These are phyloP conservation scores for Gymnorhina tibicen DNA, from an alignment of 2,113 vertebrate species.

Conservation along the genomic window DNA sequence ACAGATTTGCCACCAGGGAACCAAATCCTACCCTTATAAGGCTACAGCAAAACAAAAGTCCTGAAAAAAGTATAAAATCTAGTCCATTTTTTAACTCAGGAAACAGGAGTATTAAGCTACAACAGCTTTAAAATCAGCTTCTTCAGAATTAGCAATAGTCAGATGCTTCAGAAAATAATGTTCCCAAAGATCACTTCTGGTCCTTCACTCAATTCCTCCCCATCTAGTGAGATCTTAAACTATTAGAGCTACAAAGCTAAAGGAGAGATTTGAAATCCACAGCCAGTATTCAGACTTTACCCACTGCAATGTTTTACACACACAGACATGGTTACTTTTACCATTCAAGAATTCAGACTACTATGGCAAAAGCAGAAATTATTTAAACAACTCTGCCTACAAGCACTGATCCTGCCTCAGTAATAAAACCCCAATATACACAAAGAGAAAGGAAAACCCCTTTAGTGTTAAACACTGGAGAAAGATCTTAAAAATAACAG, in stretches of 20 bases:
- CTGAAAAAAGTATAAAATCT: background rate
- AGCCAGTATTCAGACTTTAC: background rate
- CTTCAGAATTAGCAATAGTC: background rate
- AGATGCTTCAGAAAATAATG: background rate
- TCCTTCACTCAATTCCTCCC: background rate
- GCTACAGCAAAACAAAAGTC: background rate
- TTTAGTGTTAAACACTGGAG: background rate
- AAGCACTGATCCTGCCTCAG: background rate
- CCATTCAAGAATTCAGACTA: background rate
- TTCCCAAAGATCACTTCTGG: background rate
- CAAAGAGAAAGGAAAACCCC: background rate
- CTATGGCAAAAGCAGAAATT: background rate
- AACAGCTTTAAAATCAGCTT: background rate
- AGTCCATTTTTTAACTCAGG: background rate
- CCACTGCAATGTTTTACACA: background rate
- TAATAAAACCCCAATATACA: background rate
- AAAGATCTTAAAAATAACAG: background rate
- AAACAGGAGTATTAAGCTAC: background rate
- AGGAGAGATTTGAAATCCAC: background rate
- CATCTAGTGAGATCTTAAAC: background rate
- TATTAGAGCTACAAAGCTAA: background rate
- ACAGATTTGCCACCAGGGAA: constrained; percentile 13
- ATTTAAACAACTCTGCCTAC: background rate
- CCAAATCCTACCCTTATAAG: constrained; percentile 25
- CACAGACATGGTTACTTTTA: background rate